Base-by-base conservation (phyloP, 2,888 invertebrate species). In the Rhagophthalmus giganteus region DNA sequence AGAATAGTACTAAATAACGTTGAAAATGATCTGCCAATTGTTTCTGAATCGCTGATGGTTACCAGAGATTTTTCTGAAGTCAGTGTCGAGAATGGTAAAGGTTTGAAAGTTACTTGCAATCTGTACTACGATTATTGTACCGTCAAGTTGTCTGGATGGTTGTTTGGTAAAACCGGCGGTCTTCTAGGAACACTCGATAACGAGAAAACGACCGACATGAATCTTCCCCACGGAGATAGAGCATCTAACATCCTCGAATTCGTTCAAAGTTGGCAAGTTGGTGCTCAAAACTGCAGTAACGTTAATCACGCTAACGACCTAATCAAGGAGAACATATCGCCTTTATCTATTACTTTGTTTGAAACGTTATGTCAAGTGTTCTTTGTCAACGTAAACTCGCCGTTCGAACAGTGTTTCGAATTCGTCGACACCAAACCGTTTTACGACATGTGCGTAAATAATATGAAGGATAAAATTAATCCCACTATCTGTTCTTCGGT, bases 171-270 rank as follows among this genome's bases (percentile, higher is more conserved):
- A 61, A 83, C 89, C 0, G 90, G 87, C 1, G 93, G 94, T 0
- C 74, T 94, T 0, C 76, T 94, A 3, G 94, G 94, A 4, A 89
- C 89, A 0, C 86, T 88, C 78, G 89, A 90, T 76, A 89, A 92
- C 71, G 94, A 94, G 63, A 83, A 82, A 5, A 81, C 76, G 64
- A 89, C 90, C 66, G 93, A 94, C 64, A 76, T 81, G 14, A 79
- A 81, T 2, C 78, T 81, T 1, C 81, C 88, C 0, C 78, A 80
- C 60, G 81, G 82, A 11, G 64, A 74, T 0, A 69, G 79, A 11
- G 72, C 78, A 1, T 67, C 68, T 0, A 73, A 79, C 16, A 65
- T 77, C 0, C 67, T 71, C 1, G 67, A 70, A 2, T 79, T 86
- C 14, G 79, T 78, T 0, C 76, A 75, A 35, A 81, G 82, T 9